Percentiles rank a stretch among this genome's conserved stretches.
These are phyloP conservation scores for Karalla daura DNA, from an alignment of 2,797 vertebrate species.

Conservation along the genomic window DNA sequence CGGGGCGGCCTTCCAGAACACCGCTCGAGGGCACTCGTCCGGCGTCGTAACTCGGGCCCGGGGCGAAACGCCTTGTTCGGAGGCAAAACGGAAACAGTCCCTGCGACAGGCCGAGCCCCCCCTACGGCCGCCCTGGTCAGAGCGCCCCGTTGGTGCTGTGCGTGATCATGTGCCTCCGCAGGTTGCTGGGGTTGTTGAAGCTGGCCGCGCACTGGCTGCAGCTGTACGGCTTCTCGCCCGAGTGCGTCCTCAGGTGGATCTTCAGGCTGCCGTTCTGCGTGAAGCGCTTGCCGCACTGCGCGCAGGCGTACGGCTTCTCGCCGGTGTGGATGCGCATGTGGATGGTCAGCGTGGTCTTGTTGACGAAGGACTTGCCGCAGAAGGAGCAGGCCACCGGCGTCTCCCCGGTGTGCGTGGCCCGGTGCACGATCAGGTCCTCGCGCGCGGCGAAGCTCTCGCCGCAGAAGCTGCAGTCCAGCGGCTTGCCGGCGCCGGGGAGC, in stretches of 20 bases:
- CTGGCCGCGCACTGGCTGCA: constrained; percentile 74
- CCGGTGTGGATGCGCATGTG: constrained; percentile 83
- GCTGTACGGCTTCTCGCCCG: constrained; percentile 79
- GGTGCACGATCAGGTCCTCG: constrained; percentile 70
- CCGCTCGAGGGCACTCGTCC: too few relatives aligned
- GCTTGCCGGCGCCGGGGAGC: constrained; percentile 42
- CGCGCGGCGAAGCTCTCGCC: constrained; percentile 64
- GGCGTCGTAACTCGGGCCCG: too few relatives aligned
- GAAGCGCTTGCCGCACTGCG: constrained; percentile 80
- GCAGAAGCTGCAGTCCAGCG: constrained; percentile 74
- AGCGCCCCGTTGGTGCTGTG: constrained; percentile 55
- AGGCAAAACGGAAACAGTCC: too few relatives aligned
- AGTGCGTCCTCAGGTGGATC: constrained; percentile 82
- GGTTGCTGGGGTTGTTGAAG: constrained; percentile 82
- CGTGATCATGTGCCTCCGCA: constrained; percentile 80
- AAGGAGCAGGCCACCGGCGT: constrained; percentile 56
- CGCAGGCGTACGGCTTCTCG: constrained; percentile 78
- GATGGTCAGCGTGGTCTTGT: constrained; percentile 76
- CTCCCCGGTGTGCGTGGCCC: constrained; percentile 74
- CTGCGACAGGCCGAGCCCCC: background rate
- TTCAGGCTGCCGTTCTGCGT: constrained; percentile 81
- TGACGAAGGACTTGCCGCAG: constrained; percentile 76
- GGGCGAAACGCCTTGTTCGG: too few relatives aligned
- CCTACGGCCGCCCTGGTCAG: constrained; percentile 24
- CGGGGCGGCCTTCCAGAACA: too few relatives aligned